Percentiles rank a stretch among this genome's conserved stretches.
phyloP scores from a whole-genome alignment of 2,113 vertebrate species.

The Corapipo altera region DNA sequence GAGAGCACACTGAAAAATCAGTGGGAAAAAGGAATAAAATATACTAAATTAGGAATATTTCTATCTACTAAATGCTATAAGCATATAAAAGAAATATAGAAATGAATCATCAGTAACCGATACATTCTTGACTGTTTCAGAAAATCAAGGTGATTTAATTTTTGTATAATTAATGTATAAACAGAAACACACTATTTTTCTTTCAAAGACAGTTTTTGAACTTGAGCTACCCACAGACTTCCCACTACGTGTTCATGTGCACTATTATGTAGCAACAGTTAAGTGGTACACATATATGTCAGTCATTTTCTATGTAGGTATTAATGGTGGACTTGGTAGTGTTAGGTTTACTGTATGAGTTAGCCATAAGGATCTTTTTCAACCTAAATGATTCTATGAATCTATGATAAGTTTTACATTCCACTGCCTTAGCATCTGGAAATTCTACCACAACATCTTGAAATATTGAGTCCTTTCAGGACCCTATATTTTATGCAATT shows the following conservation, averaged over 20 bases:
- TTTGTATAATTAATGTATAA: neutral
- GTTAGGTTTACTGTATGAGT: neutral
- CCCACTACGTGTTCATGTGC: rapidly evolving
- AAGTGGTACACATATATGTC: neutral
- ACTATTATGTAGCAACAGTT: neutral
- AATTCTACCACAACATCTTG: neutral
- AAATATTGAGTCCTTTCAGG: neutral
- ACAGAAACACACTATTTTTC: neutral
- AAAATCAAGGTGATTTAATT: neutral
- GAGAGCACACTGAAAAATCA: neutral
- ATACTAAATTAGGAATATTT: neutral
- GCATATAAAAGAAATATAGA: neutral
- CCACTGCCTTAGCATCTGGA: neutral
- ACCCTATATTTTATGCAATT: neutral
- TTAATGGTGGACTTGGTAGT: neutral
- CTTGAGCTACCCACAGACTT: neutral
- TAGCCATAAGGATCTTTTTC: neutral
- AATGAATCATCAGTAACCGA: neutral
- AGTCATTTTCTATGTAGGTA: neutral
- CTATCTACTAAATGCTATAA: neutral
- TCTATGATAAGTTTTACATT: neutral
- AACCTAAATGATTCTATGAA: neutral
- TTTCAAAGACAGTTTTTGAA: neutral
- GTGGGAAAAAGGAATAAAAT: neutral
- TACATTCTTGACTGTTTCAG: neutral